These are phyloP conservation scores for Falco columbarius DNA, from an alignment of 2,797 vertebrate genomes.

Conservation along the genomic window DNA sequence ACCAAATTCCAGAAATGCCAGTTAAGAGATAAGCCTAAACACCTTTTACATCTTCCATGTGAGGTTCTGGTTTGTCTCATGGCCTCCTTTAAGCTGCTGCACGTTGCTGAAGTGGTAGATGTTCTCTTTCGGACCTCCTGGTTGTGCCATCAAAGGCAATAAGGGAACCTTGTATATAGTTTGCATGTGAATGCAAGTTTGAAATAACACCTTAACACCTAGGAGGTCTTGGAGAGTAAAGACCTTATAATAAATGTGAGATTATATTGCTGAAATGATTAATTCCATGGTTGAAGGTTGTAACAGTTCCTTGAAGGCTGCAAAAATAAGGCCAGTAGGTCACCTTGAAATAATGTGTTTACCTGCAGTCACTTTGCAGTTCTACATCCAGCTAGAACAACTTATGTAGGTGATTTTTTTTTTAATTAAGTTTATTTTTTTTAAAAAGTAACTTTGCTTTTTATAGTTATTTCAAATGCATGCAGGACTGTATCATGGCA, in stretches of 20 bases:
- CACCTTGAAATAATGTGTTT: background rate
- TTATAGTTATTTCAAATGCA: background rate
- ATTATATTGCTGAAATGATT: background rate
- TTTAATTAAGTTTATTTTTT: background rate
- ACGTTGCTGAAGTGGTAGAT: background rate
- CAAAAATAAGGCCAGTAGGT: background rate
- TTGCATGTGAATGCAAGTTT: background rate
- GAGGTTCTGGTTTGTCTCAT: background rate
- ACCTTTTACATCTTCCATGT: background rate
- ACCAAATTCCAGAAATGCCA: background rate
- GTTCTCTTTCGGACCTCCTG: background rate
- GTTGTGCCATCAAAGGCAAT: background rate
- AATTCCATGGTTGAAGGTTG: background rate
- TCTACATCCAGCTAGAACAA: background rate
- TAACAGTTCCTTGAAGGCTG: background rate
- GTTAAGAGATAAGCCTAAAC: background rate
- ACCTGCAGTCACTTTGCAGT: background rate
- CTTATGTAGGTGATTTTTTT: background rate
- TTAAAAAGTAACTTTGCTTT: background rate
- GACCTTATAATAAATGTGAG: background rate
- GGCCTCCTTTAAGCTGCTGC: background rate
- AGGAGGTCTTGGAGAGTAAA: background rate
- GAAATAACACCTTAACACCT: background rate
- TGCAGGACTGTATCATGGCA: conserved; percentile 3
- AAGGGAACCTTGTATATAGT: background rate